Base-by-base conservation (phyloP, 2,113 vertebrate species). In the Athene noctua region DNA sequence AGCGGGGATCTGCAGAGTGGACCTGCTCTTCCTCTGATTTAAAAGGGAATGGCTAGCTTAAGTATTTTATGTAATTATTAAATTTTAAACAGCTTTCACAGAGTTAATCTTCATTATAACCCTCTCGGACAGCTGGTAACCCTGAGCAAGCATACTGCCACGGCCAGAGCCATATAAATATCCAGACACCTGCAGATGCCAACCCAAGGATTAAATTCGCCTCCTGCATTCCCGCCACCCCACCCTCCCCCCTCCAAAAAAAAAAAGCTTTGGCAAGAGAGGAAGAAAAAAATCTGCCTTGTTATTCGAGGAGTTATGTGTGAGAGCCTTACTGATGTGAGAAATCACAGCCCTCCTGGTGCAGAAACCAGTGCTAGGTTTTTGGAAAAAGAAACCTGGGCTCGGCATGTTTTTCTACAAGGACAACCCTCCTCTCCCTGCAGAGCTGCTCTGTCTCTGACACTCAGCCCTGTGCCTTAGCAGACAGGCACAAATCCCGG, bases 41-140 rank as follows among this genome's bases (percentile, higher is more conserved):
- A n/a, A n/a, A 86, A 86, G 23, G 16, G 21, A 94, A 80, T 0
- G 0, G 32, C 30, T 40, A 84, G 52, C 21, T 2, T 91, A 94
- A 93, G 74, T 80, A 93, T 92, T 94, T 95, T 74, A 86, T 65
- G 52, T 51, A 90, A 90, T 88, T 96, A 94, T 91, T 88, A 96
- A 89, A 81, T 91, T 95, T 95, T 81, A 96, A 95, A 92, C 0
- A 1, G 80, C 77, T 91, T 95, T 80, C 12, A 5, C 61, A 34
- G 84, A 96, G 87, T 82, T 97, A 90, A 92, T 95, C 94, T 94
- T 92, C 81, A 82, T 95, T 84, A 84, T 58, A 95, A 88, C 92
- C 49, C 54, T 93, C 79, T 51, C 0, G 2, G 82, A 95, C 92
- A 94, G 95, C 90, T 92, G 96, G 86, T 88, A 95, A 88, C 90